phyloP scores from a whole-genome alignment of 30 jellyfish, hydroid and myxozoan species.

The Sanderia malayensis region DNA sequence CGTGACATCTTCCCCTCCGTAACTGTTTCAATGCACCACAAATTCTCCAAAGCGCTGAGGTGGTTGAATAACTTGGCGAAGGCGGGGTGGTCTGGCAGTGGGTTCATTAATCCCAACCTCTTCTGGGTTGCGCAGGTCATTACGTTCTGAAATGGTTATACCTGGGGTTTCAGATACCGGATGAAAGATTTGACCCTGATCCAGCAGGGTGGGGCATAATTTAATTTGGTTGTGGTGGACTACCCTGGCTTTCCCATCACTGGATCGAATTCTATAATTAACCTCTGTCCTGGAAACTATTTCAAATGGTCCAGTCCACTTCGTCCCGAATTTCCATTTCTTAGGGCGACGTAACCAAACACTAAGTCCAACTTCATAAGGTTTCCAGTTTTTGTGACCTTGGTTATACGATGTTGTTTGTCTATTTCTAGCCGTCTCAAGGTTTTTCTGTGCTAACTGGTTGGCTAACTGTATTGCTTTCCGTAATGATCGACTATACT shows the following conservation, averaged over 20 bases:
- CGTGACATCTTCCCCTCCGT: background rate
- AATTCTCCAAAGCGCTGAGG: background rate
- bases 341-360: constrained; percentile 25
- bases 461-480: background rate
- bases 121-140: background rate
- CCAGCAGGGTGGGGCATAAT: background rate
- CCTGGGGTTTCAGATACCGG: background rate
- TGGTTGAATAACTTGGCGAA: background rate
- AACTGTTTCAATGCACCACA: background rate
- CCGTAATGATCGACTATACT: background rate
- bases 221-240: background rate
- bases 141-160: background rate
- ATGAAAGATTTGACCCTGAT: background rate
- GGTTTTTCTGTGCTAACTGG: background rate
- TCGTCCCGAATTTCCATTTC: constrained; percentile 12
- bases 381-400: background rate
- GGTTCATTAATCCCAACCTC: background rate
- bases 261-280: background rate
- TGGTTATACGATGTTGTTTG: background rate
- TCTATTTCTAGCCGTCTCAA: background rate
- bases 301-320: constrained; percentile 21
- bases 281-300: constrained; percentile 3
- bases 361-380: background rate
- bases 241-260: background rate
- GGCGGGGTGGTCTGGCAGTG: background rate